Conservation (phyloP, 1,140 invertebrate species). For the Leptonema lineaticorne region DNA sequence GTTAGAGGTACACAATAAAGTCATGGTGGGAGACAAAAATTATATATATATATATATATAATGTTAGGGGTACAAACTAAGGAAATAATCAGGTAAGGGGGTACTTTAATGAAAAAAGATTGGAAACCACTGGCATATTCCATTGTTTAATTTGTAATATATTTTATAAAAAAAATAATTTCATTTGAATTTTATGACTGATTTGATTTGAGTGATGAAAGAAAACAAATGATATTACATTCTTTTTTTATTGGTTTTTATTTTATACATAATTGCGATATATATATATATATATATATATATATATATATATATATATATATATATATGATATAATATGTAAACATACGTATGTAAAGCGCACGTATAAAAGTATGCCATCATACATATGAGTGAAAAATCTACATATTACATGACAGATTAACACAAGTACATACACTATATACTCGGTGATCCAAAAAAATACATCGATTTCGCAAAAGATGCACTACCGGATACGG, state of each 20-base stretch:
- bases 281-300: not conserved
- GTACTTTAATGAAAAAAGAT: not conserved
- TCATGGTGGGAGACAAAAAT: too few relatives aligned
- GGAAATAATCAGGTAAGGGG: slow-evolving; percentile 1
- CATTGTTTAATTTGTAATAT: not conserved
- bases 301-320: too few relatives aligned
- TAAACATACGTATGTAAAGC: not conserved
- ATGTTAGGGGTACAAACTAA: too few relatives aligned
- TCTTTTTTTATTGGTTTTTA: not conserved
- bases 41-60: too few relatives aligned
- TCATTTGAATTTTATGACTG: too few relatives aligned
- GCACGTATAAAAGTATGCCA: not conserved
- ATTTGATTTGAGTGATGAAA: too few relatives aligned
- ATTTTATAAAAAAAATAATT: too few relatives aligned
- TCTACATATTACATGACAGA: slow-evolving; percentile 50
- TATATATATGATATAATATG: not conserved
- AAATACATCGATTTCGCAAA: too few relatives aligned
- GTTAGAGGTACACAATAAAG: too few relatives aligned
- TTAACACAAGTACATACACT: slow-evolving; percentile 39
- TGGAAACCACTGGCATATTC: not conserved
- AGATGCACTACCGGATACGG: too few relatives aligned
- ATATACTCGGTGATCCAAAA: too few relatives aligned
- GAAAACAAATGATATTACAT: not conserved
- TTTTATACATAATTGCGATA: slow-evolving; percentile 16
- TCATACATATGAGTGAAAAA: slow-evolving; percentile 44